A percentile compares a stretch with the other conserved stretches of the same genome.
phyloP scores from a whole-genome alignment of 2,888 invertebrate species.

The Heliconius sara region DNA sequence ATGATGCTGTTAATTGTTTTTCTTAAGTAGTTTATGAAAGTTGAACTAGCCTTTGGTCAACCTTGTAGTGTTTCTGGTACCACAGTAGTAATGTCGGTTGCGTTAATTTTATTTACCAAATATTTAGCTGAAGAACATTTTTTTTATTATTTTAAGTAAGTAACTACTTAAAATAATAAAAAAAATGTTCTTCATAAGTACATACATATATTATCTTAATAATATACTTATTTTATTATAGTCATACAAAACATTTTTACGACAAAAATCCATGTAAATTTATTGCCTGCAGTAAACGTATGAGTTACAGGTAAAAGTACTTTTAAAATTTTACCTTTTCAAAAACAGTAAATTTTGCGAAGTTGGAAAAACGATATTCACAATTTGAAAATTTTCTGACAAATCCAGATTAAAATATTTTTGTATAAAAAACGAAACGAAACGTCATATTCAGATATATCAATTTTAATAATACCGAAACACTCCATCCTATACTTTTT shows the following conservation, averaged over 20 bases:
- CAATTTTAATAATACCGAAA: too few relatives aligned
- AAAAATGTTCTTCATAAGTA: too few relatives aligned
- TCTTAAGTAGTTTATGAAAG: background rate
- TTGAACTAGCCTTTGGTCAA: too few relatives aligned
- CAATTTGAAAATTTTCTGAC: constrained; percentile 10
- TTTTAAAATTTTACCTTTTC: background rate
- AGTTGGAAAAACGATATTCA: background rate
- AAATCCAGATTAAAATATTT: background rate
- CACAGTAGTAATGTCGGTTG: background rate
- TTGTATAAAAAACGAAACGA: background rate
- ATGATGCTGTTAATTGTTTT: background rate
- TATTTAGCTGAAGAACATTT: too few relatives aligned
- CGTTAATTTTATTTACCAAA: too few relatives aligned
- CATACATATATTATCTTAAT: too few relatives aligned
- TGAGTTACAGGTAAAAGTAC: background rate
- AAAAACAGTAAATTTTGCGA: background rate
- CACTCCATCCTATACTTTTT: too few relatives aligned
- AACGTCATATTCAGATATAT: background rate
- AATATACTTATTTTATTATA: background rate
- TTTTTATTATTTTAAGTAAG: too few relatives aligned
- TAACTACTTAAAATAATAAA: too few relatives aligned
- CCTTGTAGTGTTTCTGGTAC: background rate
- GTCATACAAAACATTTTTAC: background rate
- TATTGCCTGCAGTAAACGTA: background rate
- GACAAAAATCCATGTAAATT: background rate